A percentile compares a stretch with the other conserved stretches of the same genome.
Evolutionary conservation across 2,797 vertebrate species (phyloP).

Genomic region (Mormyrops boulengeri): DNA sequence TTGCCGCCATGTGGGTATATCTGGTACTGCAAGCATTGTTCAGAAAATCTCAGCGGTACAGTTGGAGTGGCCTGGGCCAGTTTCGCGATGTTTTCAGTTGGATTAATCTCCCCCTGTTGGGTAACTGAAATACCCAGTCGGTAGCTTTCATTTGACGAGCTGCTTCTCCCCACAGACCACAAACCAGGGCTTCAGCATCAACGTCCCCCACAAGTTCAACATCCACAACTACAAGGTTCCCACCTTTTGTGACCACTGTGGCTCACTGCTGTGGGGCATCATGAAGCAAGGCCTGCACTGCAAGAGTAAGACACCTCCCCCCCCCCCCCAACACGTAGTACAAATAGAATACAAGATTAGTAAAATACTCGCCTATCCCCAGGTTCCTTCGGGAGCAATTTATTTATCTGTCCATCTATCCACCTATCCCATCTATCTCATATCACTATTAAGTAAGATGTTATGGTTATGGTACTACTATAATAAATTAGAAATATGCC

Average conservation of each 20-base stretch:
- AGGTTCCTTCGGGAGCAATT: no score
- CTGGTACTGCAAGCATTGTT: not conserved
- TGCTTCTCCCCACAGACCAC: conserved; percentile 53
- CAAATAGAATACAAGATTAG: not conserved
- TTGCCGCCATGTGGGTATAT: not conserved
- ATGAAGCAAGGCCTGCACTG: conserved; percentile 90
- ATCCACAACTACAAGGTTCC: conserved; percentile 92
- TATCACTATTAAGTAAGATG: not conserved
- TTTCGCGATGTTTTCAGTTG: not conserved
- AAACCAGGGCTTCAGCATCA: conserved; percentile 90
- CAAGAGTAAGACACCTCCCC: conserved; percentile 71
- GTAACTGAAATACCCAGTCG: not conserved
- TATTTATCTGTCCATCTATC: not conserved
- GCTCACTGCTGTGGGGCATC: conserved; percentile 91
- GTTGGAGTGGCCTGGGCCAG: not conserved
- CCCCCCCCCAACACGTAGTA: not conserved
- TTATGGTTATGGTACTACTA: not conserved
- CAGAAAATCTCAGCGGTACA: not conserved
- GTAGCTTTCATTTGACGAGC: not conserved
- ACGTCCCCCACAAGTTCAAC: conserved; percentile 89
- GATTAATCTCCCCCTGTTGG: not conserved
- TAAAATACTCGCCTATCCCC: not conserved
- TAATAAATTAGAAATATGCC: not conserved
- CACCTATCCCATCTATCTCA: not conserved
- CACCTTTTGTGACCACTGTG: conserved; percentile 93